These are phyloP conservation scores for Varanus salvator DNA, from an alignment of 2,113 vertebrate species.

Conservation along the genomic window DNA sequence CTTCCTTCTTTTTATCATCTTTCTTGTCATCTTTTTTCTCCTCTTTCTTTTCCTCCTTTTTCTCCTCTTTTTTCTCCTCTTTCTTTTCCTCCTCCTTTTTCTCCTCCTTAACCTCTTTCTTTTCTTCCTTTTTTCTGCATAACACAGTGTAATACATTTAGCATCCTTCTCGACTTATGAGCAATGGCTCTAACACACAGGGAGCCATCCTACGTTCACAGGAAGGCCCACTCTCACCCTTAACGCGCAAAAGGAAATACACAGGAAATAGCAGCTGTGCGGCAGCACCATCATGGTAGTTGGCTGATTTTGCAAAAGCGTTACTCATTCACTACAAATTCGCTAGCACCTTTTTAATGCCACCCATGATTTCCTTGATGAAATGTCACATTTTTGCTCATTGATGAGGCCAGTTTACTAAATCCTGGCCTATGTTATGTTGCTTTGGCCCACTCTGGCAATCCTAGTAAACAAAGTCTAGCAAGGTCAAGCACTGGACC, in stretches of 20 bases:
- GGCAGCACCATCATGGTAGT: background rate
- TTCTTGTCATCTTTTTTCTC: constrained; percentile 80
- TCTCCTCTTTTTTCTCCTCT: constrained; percentile 73
- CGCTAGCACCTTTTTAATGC: background rate
- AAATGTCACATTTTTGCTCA: too few relatives aligned
- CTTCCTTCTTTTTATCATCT: constrained; percentile 81
- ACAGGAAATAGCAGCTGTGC: constrained; percentile 2
- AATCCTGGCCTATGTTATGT: too few relatives aligned
- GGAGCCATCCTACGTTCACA: background rate
- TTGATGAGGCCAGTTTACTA: too few relatives aligned
- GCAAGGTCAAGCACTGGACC: too few relatives aligned
- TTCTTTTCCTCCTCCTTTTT: constrained; percentile 68
- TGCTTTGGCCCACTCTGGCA: too few relatives aligned
- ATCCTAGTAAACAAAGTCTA: too few relatives aligned
- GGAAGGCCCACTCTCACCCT: background rate
- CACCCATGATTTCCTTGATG: too few relatives aligned
- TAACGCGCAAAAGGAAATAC: background rate
- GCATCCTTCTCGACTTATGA: constrained; percentile 12
- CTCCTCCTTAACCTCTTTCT: constrained; percentile 76
- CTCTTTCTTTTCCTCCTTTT: constrained; percentile 78
- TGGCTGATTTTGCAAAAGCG: constrained; percentile 60
- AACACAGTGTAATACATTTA: constrained; percentile 66
- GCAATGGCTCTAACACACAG: background rate
- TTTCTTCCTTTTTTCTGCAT: constrained; percentile 88
- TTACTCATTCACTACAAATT: background rate